Evolutionary conservation across 2,113 vertebrate genomes (phyloP).

Genomic region (Acanthochromis polyacanthus): DNA sequence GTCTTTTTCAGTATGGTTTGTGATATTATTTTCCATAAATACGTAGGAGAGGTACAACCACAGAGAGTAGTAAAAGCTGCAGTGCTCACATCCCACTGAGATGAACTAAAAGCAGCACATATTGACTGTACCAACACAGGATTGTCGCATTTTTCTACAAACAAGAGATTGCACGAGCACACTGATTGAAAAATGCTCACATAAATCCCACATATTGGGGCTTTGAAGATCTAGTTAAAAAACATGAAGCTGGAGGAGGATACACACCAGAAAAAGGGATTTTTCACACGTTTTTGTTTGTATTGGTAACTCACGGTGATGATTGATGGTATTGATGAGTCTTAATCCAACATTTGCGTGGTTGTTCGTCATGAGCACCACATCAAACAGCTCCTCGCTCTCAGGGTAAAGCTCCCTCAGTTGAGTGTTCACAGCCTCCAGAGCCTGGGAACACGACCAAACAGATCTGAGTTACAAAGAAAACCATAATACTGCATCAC

Average conservation of each 20-base stretch:
- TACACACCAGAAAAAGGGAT: not conserved
- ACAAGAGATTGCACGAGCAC: not conserved
- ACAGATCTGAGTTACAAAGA: constrained; percentile 14
- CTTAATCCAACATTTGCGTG: constrained; percentile 94
- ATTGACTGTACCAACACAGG: not conserved
- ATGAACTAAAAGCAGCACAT: not conserved
- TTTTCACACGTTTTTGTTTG: not conserved
- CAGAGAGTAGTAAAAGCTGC: too few relatives aligned
- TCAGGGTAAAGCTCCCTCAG: constrained; percentile 93
- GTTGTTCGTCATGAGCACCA: constrained; percentile 97
- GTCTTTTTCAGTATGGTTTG: too few relatives aligned
- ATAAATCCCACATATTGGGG: not conserved
- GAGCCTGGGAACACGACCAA: constrained; percentile 73
- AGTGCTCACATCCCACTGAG: not conserved
- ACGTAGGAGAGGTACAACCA: too few relatives aligned
- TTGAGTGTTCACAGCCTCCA: constrained; percentile 91
- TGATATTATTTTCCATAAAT: too few relatives aligned
- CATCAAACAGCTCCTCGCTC: constrained; percentile 95
- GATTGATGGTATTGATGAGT: constrained; percentile 97
- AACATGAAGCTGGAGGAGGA: too few relatives aligned
- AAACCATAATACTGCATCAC: not conserved
- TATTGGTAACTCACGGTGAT: constrained; percentile 87
- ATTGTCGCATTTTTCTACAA: not conserved
- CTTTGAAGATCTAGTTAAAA: not conserved
- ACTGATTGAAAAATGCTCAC: rapidly evolving